These are phyloP conservation scores for Drosophila bocki DNA, from an alignment of 1,140 invertebrate species.

Conservation along the genomic window DNA sequence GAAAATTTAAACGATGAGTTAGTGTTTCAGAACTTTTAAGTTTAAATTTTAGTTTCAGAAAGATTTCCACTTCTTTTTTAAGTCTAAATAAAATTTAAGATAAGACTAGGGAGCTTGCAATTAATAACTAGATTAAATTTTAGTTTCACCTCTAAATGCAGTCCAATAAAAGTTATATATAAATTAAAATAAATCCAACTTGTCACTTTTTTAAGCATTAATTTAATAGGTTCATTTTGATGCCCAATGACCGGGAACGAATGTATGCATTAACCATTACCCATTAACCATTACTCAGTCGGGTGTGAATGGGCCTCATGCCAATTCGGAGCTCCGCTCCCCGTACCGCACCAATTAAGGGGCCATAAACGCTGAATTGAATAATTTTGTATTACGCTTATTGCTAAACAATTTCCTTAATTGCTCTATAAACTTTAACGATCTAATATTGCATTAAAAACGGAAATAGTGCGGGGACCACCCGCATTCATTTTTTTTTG, in stretches of 20 bases:
- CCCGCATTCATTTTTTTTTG: neutral
- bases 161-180: neutral
- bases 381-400: constrained; percentile 58
- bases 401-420: constrained; percentile 57
- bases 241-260: constrained; percentile 45
- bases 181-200: constrained; percentile 18
- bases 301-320: constrained; percentile 57
- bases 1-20: neutral
- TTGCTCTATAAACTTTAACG: constrained; percentile 59
- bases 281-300: constrained; percentile 27
- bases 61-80: neutral
- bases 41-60: no score
- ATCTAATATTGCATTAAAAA: constrained; percentile 34
- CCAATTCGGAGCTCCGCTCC: constrained; percentile 39
- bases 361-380: constrained; percentile 54
- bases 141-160: neutral
- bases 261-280: constrained; percentile 45
- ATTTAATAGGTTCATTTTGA: constrained; percentile 35
- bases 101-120: no score
- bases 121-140: neutral
- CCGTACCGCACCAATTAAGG: constrained; percentile 48
- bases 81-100: no score
- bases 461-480: constrained; percentile 26
- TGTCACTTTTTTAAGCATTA: constrained; percentile 16
- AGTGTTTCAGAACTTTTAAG: no score